Conservation (phyloP, 2,113 vertebrate genomes). For the Thunnus maccoyii region DNA sequence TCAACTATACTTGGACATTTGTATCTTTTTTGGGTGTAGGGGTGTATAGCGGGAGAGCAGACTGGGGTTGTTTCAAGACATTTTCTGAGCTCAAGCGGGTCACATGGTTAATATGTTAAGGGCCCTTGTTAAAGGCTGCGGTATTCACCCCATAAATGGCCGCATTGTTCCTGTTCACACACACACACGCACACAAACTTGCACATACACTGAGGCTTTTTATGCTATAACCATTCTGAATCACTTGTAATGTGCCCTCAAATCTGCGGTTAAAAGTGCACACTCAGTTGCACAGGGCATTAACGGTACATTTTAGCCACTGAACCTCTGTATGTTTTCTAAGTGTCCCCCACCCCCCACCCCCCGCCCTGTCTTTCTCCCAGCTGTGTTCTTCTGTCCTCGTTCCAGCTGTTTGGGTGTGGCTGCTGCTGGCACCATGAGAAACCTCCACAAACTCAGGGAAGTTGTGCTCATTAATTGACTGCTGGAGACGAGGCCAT, state of each 20-base stretch:
- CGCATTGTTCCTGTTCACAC: slow-evolving; percentile 73
- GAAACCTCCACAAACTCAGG: slow-evolving; percentile 46
- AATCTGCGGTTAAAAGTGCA: slow-evolving; percentile 47
- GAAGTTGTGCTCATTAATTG: slow-evolving; percentile 63
- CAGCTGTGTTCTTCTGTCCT: slow-evolving; percentile 66
- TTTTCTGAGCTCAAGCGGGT: slow-evolving; percentile 55
- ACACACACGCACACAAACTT: slow-evolving; percentile 34
- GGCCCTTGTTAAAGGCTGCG: slow-evolving; percentile 70
- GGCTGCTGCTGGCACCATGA: slow-evolving; percentile 67
- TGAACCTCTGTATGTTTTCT: slow-evolving; percentile 15
- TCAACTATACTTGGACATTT: not conserved
- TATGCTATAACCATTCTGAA: slow-evolving; percentile 54
- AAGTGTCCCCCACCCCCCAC: not conserved
- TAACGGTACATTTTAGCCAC: slow-evolving; percentile 5
- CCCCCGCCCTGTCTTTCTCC: not conserved
- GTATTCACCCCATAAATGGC: slow-evolving; percentile 75
- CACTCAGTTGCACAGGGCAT: slow-evolving; percentile 3
- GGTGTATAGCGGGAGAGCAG: slow-evolving; percentile 4
- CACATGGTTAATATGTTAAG: slow-evolving; percentile 78
- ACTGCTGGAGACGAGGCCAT: slow-evolving; percentile 14
- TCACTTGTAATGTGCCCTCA: slow-evolving; percentile 50
- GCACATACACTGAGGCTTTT: slow-evolving; percentile 56
- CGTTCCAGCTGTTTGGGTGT: slow-evolving; percentile 68
- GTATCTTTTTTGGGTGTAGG: slow-evolving; percentile 5
- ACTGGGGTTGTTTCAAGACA: slow-evolving; percentile 17